phyloP scores from a whole-genome alignment of 2,797 vertebrate genomes.

The Otolemur crassicaudatus region DNA sequence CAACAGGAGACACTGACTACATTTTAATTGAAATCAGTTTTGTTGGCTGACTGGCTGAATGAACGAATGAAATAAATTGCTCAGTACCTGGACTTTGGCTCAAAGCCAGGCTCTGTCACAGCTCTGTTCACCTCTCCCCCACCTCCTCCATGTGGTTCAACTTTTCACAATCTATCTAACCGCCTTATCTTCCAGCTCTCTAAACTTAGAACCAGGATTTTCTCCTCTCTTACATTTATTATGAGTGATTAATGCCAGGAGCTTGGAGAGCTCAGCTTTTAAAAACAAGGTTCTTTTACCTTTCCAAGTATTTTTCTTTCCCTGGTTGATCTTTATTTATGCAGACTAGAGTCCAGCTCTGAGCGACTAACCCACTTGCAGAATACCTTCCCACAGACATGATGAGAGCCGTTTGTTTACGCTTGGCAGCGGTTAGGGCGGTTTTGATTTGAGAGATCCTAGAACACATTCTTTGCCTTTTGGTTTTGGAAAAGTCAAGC shows the following conservation, averaged over 20 bases:
- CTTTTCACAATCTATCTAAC: constrained; percentile 4
- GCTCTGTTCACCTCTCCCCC: neutral
- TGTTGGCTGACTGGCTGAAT: neutral
- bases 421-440: constrained; percentile 18
- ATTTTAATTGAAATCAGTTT: constrained; percentile 22
- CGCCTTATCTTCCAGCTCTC: constrained; percentile 57
- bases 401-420: neutral
- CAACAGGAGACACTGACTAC: neutral
- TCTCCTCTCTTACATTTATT: constrained; percentile 40
- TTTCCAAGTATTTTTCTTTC: neutral
- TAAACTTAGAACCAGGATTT: constrained; percentile 38
- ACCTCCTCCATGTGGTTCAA: neutral
- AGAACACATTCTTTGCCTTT: constrained; percentile 36
- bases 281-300: neutral
- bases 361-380: neutral
- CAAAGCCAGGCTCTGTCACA: constrained; percentile 9
- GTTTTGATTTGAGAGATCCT: constrained; percentile 17
- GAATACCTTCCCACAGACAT: neutral
- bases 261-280: constrained; percentile 15
- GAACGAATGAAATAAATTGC: neutral
- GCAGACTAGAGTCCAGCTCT: neutral
- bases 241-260: neutral
- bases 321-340: neutral
- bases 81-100: neutral
- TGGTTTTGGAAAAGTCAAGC: constrained; percentile 19